Base-by-base conservation (phyloP, 2,797 vertebrate species). In the Salarias fasciatus region DNA sequence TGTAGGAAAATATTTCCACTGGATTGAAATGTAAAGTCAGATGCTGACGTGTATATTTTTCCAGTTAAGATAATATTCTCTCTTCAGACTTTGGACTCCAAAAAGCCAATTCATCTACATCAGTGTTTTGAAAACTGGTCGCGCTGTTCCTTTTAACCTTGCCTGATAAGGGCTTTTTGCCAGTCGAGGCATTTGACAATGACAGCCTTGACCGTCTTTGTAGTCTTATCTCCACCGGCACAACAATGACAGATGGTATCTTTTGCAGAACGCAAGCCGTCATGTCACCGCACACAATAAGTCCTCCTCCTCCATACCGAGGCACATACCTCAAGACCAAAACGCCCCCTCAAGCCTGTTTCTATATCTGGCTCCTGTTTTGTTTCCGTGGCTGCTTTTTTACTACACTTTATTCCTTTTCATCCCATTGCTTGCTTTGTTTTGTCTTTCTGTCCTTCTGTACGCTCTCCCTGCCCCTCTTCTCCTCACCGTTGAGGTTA, bases 401-500 rank as follows among this genome's bases (percentile, higher is more conserved):
- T 35, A 35, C 11, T 1, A 33, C 11, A 38, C 10, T 38, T 38
- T 38, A 8, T 38, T 59, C 52, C 30, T 50, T n/a, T 5, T 41
- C 4, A 10, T 31, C 43, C 41, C 11, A 42, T 45, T 58, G 28
- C 24, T 53, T 37, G 49, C 66, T 70, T 64, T 56, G 37, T 60
- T 75, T 57, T 54, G 43, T 38, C 36, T 42, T 56, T 53, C 45
- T 49, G 53, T 18, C 48, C 53, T 55, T 41, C 45, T 62, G 15
- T 18, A 28, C 40, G 31, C 40, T 53, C 13, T 38, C 10, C 2
- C 50, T 56, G 48, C 7, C 30, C 51, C 67, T 73, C 59, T 52
- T 35, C 56, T 72, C 82, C 83, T 72, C 67, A 80, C 83, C 75
- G 1, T 78, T 86, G 89, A 89, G 92, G 92, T 93, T 92, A 92